Evolutionary conservation across 2,113 vertebrate species (phyloP).

Genomic region (Rhodinocichla rosea): DNA sequence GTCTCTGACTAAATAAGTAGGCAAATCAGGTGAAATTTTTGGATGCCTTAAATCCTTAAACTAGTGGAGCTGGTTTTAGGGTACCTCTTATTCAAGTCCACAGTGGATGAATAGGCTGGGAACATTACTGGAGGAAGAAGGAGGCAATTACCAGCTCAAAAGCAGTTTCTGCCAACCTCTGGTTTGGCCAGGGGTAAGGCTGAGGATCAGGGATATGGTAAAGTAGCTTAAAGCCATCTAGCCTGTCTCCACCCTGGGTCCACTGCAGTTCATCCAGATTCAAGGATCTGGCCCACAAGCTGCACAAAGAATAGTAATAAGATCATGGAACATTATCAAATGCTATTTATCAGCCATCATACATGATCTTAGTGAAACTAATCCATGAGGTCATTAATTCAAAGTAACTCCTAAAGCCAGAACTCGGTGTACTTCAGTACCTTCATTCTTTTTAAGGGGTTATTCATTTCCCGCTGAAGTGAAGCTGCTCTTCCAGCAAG

Average conservation of each 20-base stretch:
- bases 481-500: slow-evolving; percentile 96
- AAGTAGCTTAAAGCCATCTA: slow-evolving; percentile 35
- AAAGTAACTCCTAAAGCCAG: not conserved
- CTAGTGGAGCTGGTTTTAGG: not conserved
- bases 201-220: not conserved
- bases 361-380: not conserved
- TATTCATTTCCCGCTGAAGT: slow-evolving; percentile 97
- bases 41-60: not conserved
- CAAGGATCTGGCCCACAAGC: slow-evolving; percentile 10
- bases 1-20: not conserved
- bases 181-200: slow-evolving; percentile 12
- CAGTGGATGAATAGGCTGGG: not conserved
- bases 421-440: slow-evolving; percentile 62
- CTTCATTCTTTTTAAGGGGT: slow-evolving; percentile 99
- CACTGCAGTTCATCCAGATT: slow-evolving; percentile 14
- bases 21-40: not conserved
- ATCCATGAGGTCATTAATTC: not conserved
- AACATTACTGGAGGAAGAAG: not conserved
- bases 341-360: not conserved
- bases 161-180: slow-evolving; percentile 33
- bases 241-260: not conserved
- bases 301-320: slow-evolving; percentile 1
- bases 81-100: not conserved
- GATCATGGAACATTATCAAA: not conserved
- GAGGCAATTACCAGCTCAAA: slow-evolving; percentile 15